Evolutionary conservation across 2,113 vertebrate species (phyloP), one percentile per base, ranked within the genome.

Genomic region (Boleophthalmus pectinirostris): DNA sequence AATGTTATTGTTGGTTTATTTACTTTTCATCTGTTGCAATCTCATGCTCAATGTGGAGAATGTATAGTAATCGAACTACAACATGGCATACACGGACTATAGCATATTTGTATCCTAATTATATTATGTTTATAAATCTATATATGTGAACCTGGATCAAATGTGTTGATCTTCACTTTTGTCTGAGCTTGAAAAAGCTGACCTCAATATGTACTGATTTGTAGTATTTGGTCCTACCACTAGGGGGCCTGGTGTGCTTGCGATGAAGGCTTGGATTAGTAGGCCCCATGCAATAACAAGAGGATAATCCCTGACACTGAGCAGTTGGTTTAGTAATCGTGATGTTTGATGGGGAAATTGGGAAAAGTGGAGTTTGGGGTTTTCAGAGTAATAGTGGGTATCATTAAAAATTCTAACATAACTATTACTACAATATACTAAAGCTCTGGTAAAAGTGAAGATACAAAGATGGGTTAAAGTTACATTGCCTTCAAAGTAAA

Each of bases 171-270:
- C 29, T 60, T 3, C 24, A 43, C 8, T 61, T 29, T 61, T 25
- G 1, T 24, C 4, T 18, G 56, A 56, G 53, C 21, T n/a, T 56
- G 12, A 33, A 18, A 29, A 24, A 33, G 24, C 15, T 64, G 1
- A 47, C 6, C 64, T 47, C 25, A 67, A 14, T 20, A 21, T 66
- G 21, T 10, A 10, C 3, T 29, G 24, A 24, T n/a, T n/a, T n/a
- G n/a, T 23, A 24, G 23, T 58, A 13, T 43, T 18, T 58, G 33
- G 29, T 24, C 61, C 29, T n/a, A 60, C 82, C 84, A 86, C 70
- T 73, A 84, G 82, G 35, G 70, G 86, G 65, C 81, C 35, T 25
- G 25, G 12, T 58, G 1, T 60, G 47, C 16, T 35, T 9, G 1
- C 58, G 7, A 15, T 13, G 29, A 16, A 35, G 14, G 14, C 16